Percentiles rank a stretch among this genome's conserved stretches.
These are phyloP conservation scores for Trichomycterus rosablanca DNA, from an alignment of 2,113 vertebrate genomes.

Conservation along the genomic window DNA sequence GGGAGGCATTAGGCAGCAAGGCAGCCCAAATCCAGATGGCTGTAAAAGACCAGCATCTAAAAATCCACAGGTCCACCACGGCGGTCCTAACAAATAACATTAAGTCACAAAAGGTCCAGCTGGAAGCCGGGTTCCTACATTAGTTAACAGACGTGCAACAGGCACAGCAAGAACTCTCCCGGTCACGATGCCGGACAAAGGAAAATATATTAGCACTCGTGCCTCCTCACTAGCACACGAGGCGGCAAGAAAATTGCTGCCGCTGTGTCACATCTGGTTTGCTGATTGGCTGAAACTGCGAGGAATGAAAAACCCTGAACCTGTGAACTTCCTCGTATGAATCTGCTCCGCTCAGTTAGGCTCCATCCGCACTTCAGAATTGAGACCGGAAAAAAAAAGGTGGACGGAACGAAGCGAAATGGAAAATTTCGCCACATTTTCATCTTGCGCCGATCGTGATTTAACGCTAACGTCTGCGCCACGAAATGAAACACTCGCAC, in stretches of 20 bases:
- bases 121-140: not conserved
- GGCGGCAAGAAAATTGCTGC: slow-evolving; percentile 28
- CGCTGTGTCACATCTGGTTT: slow-evolving; percentile 40
- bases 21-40: not conserved
- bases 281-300: slow-evolving; percentile 36
- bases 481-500: slow-evolving; percentile 21
- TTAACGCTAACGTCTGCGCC: slow-evolving; percentile 1
- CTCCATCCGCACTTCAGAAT: slow-evolving; percentile 35
- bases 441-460: slow-evolving; percentile 27
- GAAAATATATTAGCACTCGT: no score
- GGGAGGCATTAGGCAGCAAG: not conserved
- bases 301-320: slow-evolving; percentile 43
- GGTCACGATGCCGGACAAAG: no score
- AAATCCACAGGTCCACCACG: not conserved
- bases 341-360: slow-evolving; percentile 41
- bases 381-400: slow-evolving; percentile 32
- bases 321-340: slow-evolving; percentile 43
- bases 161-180: no score
- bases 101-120: not conserved
- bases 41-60: no score
- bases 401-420: slow-evolving; percentile 30
- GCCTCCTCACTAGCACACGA: not conserved
- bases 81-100: not conserved
- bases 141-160: slow-evolving; percentile 1
- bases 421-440: slow-evolving; percentile 34